phyloP scores from a whole-genome alignment of 2,113 vertebrate species.

The Uria lomvia region DNA sequence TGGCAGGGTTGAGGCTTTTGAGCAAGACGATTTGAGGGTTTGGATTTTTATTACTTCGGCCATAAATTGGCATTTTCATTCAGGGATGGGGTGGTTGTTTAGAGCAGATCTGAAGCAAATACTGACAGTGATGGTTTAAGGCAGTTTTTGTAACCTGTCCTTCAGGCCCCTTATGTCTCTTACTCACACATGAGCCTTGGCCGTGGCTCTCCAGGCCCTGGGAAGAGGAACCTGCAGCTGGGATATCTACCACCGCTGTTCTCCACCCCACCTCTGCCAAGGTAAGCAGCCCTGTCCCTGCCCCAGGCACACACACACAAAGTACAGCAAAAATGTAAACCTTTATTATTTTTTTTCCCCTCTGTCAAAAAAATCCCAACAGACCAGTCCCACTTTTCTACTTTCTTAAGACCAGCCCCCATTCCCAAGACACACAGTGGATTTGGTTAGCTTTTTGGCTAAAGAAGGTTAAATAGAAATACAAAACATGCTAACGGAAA shows the following conservation, averaged over 20 bases:
- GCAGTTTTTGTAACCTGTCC: not conserved
- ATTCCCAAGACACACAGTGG: not conserved
- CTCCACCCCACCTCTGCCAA: fast-evolving
- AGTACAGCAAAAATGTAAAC: not conserved
- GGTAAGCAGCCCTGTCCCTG: not conserved
- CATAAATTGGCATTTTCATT: not conserved
- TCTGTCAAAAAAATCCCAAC: not conserved
- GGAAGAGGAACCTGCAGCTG: not conserved
- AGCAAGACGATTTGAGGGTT: not conserved
- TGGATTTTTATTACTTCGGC: not conserved
- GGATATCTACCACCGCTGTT: not conserved
- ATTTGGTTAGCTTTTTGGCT: not conserved
- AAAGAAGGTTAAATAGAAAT: not conserved
- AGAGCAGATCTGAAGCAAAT: not conserved
- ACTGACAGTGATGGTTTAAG: not conserved
- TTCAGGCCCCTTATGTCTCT: not conserved
- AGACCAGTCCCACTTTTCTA: not conserved
- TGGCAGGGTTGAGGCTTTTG: not conserved
- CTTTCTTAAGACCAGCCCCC: not conserved
- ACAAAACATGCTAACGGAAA: not conserved
- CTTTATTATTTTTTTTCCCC: not conserved
- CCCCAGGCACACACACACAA: not conserved
- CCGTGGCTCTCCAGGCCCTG: fast-evolving
- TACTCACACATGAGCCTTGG: fast-evolving
- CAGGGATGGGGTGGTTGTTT: not conserved